These are phyloP conservation scores for Belonocnema kinseyi DNA, from an alignment of 1,140 invertebrate genomes.

Conservation along the genomic window DNA sequence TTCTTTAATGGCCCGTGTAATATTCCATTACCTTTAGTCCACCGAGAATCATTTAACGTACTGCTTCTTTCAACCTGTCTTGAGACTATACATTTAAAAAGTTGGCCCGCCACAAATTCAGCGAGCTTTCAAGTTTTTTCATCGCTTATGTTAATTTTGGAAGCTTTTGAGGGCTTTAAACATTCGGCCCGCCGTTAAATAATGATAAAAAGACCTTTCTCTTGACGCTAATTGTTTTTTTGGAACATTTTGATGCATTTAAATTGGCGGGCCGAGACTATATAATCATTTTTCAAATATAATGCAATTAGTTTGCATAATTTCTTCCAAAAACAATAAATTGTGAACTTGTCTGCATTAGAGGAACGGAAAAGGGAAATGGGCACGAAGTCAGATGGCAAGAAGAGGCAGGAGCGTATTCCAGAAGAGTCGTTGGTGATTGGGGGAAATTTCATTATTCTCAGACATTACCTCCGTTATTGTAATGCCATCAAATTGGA, in stretches of 20 bases:
- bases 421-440: constrained; percentile 65
- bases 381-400: constrained; percentile 37
- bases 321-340: not conserved
- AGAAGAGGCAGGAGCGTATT: constrained; percentile 52
- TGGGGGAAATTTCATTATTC: constrained; percentile 74
- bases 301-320: not conserved
- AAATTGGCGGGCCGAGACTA: too few relatives aligned
- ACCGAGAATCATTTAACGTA: constrained; percentile 38
- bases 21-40: constrained; percentile 69
- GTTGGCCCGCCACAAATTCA: too few relatives aligned
- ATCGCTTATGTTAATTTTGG: too few relatives aligned
- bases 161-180: too few relatives aligned
- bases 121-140: too few relatives aligned
- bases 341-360: not conserved
- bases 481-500: constrained; percentile 74
- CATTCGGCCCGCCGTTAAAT: too few relatives aligned
- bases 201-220: too few relatives aligned
- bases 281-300: not conserved
- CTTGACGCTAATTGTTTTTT: too few relatives aligned
- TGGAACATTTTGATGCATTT: too few relatives aligned
- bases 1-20: constrained; percentile 76
- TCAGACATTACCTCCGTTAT: constrained; percentile 74
- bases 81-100: not conserved
- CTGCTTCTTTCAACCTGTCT: constrained; percentile 5
- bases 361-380: constrained; percentile 30